Percentiles rank a stretch among this genome's conserved stretches.
Conservation (phyloP, 2,888 invertebrate genomes). For the Enoplolaimus lenunculus region DNA sequence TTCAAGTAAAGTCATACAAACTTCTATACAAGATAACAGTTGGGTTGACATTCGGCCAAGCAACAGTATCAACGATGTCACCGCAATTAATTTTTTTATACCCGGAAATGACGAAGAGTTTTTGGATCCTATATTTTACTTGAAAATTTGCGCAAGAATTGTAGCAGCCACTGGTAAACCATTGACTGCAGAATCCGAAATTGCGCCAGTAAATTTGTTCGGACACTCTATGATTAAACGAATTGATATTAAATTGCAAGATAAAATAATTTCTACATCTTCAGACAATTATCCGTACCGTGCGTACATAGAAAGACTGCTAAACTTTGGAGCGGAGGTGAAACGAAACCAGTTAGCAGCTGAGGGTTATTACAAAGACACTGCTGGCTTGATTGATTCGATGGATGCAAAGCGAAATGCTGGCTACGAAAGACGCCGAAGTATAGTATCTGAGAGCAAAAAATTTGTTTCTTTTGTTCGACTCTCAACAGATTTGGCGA, state of each 20-base stretch:
- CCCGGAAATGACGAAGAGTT: conserved; percentile 10
- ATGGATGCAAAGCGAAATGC: not conserved
- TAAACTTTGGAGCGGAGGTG: conserved; percentile 4
- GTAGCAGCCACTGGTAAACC: not conserved
- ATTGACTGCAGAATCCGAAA: not conserved
- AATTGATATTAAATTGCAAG: not conserved
- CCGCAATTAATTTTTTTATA: not conserved
- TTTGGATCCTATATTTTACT: conserved; percentile 1
- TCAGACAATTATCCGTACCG: conserved; percentile 10
- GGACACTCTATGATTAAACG: not conserved
- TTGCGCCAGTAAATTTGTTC: conserved; percentile 7
- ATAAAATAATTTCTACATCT: conserved; percentile 3
- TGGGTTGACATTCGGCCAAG: conserved; percentile 1
- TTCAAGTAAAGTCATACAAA: not conserved
- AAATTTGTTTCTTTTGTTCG: not conserved
- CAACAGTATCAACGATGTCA: not conserved
- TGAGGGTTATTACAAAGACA: conserved; percentile 5
- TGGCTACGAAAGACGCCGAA: not conserved
- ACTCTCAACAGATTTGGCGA: not conserved
- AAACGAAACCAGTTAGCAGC: not conserved
- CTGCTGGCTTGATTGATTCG: not conserved
- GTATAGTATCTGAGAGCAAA: not conserved
- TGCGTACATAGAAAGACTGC: not conserved
- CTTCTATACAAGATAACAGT: not conserved
- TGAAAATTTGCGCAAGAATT: not conserved